Base-by-base conservation (phyloP, 2,113 vertebrate species). In the Elgaria multicarinata region DNA sequence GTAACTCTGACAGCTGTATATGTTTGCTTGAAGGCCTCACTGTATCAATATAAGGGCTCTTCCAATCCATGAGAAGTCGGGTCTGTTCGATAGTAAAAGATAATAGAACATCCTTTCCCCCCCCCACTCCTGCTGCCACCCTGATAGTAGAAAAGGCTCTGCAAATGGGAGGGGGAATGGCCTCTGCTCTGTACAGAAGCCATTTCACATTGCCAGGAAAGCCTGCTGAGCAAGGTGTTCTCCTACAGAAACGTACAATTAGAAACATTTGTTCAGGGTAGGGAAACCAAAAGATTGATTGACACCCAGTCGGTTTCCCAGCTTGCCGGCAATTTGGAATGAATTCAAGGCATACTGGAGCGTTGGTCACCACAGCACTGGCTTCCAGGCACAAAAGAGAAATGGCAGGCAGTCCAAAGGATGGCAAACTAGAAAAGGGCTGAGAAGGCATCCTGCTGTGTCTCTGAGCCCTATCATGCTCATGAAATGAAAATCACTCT, bases 401-500 rank as follows among this genome's bases (percentile, higher is more conserved):
- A 69, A 69, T 77, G 44, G 44, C 72, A 89, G 88, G 3, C 46
- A 53, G 12, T 62, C 24, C 62, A 28, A 74, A 83, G 26, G 13
- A 83, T 83, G 31, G 79, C 18, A 53, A 78, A 67, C 88, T 78
- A 74, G 20, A 85, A 89, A 78, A 89, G 74, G 44, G 33, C 46
- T 14, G n/a, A 77, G 72, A 69, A 85, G 58, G 46, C 46, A 39
- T 77, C 4, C 6, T 69, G 74, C 14, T 55, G 74, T 12, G 36
- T 16, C 64, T 42, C n/a, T 26, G 62, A 53, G 62, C 31, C 42
- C 81, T 76, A 67, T 26, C 33, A 33, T 14, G 18, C 62, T 84
- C 55, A 58, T 55, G 66, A 55, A 85, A 9, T 67, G n/a, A 85
- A 55, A 89, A 85, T 85, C n/a, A 39, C 62, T 78, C 33, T 24